Evolutionary conservation across 2,797 vertebrate genomes (phyloP).

Genomic region (Gephyroberyx darwinii): DNA sequence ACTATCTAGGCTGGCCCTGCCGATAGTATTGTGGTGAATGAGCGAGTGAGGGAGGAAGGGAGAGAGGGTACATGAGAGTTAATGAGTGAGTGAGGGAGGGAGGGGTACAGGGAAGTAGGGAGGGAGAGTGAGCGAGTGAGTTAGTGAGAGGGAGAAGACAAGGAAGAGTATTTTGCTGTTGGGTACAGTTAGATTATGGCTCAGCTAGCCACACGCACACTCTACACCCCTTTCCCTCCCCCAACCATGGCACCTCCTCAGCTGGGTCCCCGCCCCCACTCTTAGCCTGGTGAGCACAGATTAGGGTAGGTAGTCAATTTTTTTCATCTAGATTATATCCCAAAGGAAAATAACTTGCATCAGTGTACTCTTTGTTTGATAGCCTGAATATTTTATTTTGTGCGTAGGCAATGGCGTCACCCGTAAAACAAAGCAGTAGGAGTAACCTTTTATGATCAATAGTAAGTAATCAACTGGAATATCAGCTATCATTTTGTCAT

Average conservation of each 20-base stretch:
- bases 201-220: slow-evolving; percentile 64
- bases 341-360: slow-evolving; percentile 22
- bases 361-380: background rate
- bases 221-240: slow-evolving; percentile 69
- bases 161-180: slow-evolving; percentile 79
- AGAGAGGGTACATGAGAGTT: slow-evolving; percentile 21
- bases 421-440: background rate
- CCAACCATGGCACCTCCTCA: slow-evolving; percentile 74
- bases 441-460: background rate
- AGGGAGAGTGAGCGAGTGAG: slow-evolving; percentile 44
- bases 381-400: slow-evolving; percentile 18
- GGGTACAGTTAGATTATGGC: slow-evolving; percentile 78
- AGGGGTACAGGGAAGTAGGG: slow-evolving; percentile 53
- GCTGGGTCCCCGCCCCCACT: slow-evolving; percentile 75
- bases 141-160: slow-evolving; percentile 61
- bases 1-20: slow-evolving; percentile 64
- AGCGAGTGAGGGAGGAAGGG: slow-evolving; percentile 7
- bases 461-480: slow-evolving; percentile 10
- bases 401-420: background rate
- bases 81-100: slow-evolving; percentile 28
- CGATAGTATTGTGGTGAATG: slow-evolving; percentile 48
- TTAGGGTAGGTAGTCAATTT: slow-evolving; percentile 61
- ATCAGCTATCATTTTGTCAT: slow-evolving; percentile 14
- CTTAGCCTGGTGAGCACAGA: slow-evolving; percentile 57
- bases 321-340: slow-evolving; percentile 18